phyloP scores from a whole-genome alignment of 2,888 invertebrate species.

The Pelosia muscerda region DNA sequence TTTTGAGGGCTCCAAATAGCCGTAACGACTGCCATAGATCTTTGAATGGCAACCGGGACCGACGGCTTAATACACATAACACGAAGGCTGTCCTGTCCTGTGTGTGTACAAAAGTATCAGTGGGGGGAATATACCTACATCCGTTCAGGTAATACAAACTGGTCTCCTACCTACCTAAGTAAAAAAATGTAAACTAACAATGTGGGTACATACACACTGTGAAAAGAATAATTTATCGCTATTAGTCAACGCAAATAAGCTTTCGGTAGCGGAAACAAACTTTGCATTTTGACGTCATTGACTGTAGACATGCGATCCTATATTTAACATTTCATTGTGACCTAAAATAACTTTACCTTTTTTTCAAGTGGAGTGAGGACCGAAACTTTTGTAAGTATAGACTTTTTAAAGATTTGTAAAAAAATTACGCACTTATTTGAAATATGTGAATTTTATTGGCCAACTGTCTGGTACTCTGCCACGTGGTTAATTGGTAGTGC shows the following conservation, averaged over 20 bases:
- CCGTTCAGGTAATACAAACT: no score
- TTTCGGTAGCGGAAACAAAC: conserved; percentile 64
- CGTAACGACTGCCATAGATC: no score
- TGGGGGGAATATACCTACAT: no score
- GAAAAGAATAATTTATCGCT: conserved; percentile 54
- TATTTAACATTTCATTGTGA: conserved; percentile 79
- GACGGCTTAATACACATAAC: no score
- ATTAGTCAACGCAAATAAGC: conserved; percentile 59
- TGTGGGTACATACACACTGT: conserved; percentile 34
- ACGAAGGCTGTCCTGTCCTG: no score
- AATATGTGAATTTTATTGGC: neutral
- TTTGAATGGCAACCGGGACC: no score
- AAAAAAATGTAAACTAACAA: conserved; percentile 18
- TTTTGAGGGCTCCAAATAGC: no score
- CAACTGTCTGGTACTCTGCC: no score
- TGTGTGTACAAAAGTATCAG: no score
- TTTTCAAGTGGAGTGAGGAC: conserved; percentile 57
- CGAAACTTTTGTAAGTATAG: conserved; percentile 37
- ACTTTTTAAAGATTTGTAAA: conserved; percentile 52
- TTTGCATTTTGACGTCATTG: conserved; percentile 72
- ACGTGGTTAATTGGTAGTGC: no score
- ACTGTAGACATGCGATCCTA: conserved; percentile 77
- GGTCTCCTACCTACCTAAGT: no score
- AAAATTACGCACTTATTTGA: conserved; percentile 34
- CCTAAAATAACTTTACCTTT: conserved; percentile 71